These are phyloP conservation scores for Bombylius discolor DNA, from an alignment of 2,888 invertebrate genomes.

Conservation along the genomic window DNA sequence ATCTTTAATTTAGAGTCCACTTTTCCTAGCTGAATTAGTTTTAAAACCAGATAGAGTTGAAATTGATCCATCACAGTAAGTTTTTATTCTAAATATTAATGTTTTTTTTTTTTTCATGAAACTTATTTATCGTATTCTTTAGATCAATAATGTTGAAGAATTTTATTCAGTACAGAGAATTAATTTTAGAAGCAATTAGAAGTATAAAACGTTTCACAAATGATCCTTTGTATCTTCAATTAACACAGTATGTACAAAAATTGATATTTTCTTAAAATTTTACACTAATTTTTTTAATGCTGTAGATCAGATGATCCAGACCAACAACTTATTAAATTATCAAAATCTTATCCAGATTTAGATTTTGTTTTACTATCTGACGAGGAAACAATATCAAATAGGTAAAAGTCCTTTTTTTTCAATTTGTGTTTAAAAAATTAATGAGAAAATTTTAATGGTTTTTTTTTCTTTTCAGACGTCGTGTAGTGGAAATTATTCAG, in stretches of 20 bases:
- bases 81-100: constrained; percentile 12
- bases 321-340: too few relatives aligned
- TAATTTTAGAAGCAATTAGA: constrained; percentile 55
- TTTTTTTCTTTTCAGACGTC: constrained; percentile 21
- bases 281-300: too few relatives aligned
- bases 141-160: constrained; percentile 43
- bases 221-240: constrained; percentile 55
- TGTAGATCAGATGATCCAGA: constrained; percentile 33
- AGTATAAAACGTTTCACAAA: constrained; percentile 58
- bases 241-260: constrained; percentile 45
- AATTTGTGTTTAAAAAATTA: background rate
- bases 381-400: constrained; percentile 22
- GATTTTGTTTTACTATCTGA: constrained; percentile 58
- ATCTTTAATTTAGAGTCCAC: constrained; percentile 20
- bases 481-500: constrained; percentile 44
- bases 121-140: too few relatives aligned
- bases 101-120: background rate
- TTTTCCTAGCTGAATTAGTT: constrained; percentile 46
- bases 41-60: constrained; percentile 44
- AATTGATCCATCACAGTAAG: constrained; percentile 35
- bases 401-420: constrained; percentile 17
- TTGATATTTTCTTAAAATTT: background rate
- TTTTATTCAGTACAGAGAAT: constrained; percentile 45
- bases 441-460: background rate
- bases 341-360: constrained; percentile 43